Conservation (phyloP, 2,888 invertebrate species). For the Penaeus monodon region DNA sequence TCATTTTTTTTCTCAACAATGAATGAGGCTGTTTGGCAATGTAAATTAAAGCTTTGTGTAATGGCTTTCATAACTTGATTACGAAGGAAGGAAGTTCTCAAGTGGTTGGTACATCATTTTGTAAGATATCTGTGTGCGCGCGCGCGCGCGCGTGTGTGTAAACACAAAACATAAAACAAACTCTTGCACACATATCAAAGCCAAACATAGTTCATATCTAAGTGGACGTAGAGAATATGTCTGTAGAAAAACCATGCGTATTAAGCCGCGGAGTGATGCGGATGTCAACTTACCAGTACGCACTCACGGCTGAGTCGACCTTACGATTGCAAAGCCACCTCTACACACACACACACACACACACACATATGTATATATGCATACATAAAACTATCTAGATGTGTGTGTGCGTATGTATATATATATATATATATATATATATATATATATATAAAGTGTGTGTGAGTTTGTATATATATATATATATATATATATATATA, state of each 20-base stretch:
- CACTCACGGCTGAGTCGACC: too few relatives aligned
- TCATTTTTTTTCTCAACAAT: neutral
- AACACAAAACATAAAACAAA: too few relatives aligned
- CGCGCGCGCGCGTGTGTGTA: too few relatives aligned
- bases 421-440: slow-evolving; percentile 22
- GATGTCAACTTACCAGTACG: too few relatives aligned
- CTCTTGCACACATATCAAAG: too few relatives aligned
- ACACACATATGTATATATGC: neutral
- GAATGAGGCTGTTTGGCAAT: neutral
- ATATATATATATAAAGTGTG: slow-evolving; percentile 23
- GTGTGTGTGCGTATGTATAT: neutral
- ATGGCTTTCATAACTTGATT: neutral
- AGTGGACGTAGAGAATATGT: too few relatives aligned
- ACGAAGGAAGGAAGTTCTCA: neutral
- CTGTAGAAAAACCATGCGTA: too few relatives aligned
- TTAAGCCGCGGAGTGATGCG: too few relatives aligned
- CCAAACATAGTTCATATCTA: too few relatives aligned
- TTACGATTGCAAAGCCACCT: neutral
- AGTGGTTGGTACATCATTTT: too few relatives aligned
- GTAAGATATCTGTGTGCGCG: too few relatives aligned
- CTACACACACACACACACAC: slow-evolving; percentile 22
- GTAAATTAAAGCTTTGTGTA: neutral
- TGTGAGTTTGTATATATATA: neutral
- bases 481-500: neutral
- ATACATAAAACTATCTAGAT: neutral